Evolutionary conservation across 1,140 invertebrate genomes (phyloP), one percentile per base, ranked within the genome.

Genomic region (Danaus plexippus): DNA sequence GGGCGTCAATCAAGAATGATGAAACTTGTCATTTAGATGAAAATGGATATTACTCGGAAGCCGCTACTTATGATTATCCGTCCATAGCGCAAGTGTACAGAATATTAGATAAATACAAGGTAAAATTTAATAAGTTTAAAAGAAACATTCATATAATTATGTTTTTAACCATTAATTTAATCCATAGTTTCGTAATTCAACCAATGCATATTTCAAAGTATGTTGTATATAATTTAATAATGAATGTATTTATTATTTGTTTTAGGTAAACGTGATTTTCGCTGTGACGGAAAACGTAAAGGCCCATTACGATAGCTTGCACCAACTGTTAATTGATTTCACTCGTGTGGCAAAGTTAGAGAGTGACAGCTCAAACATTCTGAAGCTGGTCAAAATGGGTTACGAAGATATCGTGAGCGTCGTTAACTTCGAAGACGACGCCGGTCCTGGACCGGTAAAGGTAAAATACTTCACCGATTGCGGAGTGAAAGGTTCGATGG

Each of bases 211-310:
- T 9, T 9, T 47, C 8, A 9, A 9, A 22, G 13, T 48, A 11
- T 48, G 22, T 32, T 32, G 32, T 47, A 15, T 5, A 13, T 11
- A 15, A 15, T 6, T 58, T 13, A 22, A 45, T 55, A 48, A 56
- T 42, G 9, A 42, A 52, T 12, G 11, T 10, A 45, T 41, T 42
- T 40, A 15, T 46, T 57, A 59, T 63, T 32, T 11, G 57, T 75
- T 77, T 61, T 65, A 90, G 89, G 80, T 88, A 10, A 91, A 89
- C 73, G 89, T 91, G 9, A 90, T 91, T 56, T 91, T 91, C 64
- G 90, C 90, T 0, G 89, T 90, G 0, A 90, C 89, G 0, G 72
- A 88, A 69, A 76, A 86, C 12, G 87, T 89, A 8, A 83, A 88
- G 22, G 62, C 73, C 22, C 88, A 89, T 51, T 92, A 91, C 65